Evolutionary conservation across 1,140 invertebrate genomes (phyloP).

Genomic region (Nasonia giraulti): DNA sequence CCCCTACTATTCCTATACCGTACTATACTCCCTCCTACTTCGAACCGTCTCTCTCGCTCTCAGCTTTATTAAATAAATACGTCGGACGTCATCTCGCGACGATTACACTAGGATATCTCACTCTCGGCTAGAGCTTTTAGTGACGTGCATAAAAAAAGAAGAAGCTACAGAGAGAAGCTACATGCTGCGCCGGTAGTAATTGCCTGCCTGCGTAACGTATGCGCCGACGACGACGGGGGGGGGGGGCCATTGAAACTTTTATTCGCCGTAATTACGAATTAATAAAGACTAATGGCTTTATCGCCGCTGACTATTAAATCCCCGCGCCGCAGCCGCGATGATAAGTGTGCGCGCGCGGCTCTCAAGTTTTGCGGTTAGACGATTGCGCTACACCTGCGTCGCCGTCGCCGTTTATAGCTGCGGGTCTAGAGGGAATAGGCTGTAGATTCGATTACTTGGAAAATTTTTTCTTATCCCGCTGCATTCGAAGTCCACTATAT

Average conservation of each 20-base stretch:
- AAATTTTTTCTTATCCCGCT: no score
- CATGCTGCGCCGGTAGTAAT: not conserved
- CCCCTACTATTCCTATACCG: not conserved
- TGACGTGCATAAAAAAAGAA: not conserved
- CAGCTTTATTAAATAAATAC: constrained; percentile 45
- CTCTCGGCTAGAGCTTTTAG: not conserved
- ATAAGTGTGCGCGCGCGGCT: constrained; percentile 23
- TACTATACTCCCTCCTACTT: not conserved
- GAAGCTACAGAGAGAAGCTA: not conserved
- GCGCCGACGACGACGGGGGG: not conserved
- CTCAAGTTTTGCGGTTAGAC: constrained; percentile 41
- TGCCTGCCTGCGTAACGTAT: not conserved
- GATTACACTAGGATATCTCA: not conserved
- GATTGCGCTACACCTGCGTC: constrained; percentile 2
- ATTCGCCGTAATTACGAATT: constrained; percentile 64
- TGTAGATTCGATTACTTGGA: no score
- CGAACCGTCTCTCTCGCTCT: not conserved
- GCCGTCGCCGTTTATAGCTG: not conserved
- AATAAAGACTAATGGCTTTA: constrained; percentile 68
- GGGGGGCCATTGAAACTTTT: constrained; percentile 57
- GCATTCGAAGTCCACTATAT: no score
- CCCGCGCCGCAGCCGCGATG: not conserved
- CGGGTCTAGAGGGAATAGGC: not conserved
- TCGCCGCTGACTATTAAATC: constrained; percentile 63
- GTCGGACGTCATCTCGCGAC: not conserved